A percentile compares a stretch with the other conserved stretches of the same genome.
These are phyloP conservation scores for Nomada flava DNA, from an alignment of 2,888 invertebrate genomes.

Conservation along the genomic window DNA sequence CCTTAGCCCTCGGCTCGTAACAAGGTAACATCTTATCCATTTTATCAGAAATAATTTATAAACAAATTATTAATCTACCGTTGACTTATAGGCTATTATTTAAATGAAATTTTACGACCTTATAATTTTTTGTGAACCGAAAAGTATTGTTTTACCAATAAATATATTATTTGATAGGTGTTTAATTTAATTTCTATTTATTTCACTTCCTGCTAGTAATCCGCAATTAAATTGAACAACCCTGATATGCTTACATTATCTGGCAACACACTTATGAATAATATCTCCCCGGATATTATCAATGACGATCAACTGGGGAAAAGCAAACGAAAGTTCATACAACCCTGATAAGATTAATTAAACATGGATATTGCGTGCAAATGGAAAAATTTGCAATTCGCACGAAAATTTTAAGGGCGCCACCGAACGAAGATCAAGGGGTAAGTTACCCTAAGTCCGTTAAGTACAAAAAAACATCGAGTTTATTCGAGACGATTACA, in stretches of 20 bases:
- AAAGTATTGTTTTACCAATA: background rate
- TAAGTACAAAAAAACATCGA: conserved; percentile 74
- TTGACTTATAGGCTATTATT: background rate
- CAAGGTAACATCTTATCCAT: too few species aligned
- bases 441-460: background rate
- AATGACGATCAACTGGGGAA: conserved; percentile 54
- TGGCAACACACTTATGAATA: conserved; percentile 20
- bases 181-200: background rate
- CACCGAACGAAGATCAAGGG: background rate
- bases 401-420: background rate
- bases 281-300: conserved; percentile 55
- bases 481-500: conserved; percentile 79
- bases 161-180: background rate
- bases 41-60: background rate
- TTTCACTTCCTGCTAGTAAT: background rate
- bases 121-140: background rate
- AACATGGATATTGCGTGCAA: conserved; percentile 16
- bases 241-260: conserved; percentile 34
- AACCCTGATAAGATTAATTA: conserved; percentile 73
- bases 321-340: conserved; percentile 63
- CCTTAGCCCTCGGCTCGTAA: too few species aligned
- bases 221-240: background rate
- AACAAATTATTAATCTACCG: background rate
- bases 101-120: background rate
- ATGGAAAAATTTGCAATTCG: conserved; percentile 15